A percentile compares a stretch with the other conserved stretches of the same genome.
These are phyloP conservation scores for Sander vitreus DNA, from an alignment of 2,113 vertebrate genomes.

Conservation along the genomic window DNA sequence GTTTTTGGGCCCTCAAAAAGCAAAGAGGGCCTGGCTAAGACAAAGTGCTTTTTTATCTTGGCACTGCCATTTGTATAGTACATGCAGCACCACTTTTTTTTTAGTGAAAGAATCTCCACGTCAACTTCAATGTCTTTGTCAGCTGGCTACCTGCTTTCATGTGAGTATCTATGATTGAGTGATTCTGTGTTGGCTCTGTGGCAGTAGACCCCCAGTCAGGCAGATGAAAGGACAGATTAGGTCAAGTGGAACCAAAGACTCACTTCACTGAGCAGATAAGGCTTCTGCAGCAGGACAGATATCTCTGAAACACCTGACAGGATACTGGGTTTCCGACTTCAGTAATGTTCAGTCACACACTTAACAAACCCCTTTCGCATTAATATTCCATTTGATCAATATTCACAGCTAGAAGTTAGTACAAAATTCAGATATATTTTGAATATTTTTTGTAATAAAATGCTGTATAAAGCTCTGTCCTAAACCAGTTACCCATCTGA, in stretches of 20 bases:
- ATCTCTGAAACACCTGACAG: slow-evolving; percentile 65
- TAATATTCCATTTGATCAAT: neutral
- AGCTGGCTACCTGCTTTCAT: slow-evolving; percentile 3
- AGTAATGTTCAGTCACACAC: neutral
- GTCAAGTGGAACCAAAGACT: slow-evolving; percentile 63
- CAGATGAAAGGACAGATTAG: slow-evolving; percentile 54
- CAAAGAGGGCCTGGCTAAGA: neutral
- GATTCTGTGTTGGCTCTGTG: slow-evolving; percentile 39
- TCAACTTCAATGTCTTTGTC: neutral
- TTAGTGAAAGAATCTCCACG: slow-evolving; percentile 23
- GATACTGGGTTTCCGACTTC: slow-evolving; percentile 35
- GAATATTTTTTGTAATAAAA: neutral
- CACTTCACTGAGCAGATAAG: slow-evolving; percentile 62
- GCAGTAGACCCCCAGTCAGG: slow-evolving; percentile 29
- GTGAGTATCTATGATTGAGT: slow-evolving; percentile 53
- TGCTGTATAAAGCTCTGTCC: neutral
- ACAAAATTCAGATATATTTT: neutral
- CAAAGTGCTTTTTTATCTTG: slow-evolving; percentile 6
- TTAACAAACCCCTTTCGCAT: neutral
- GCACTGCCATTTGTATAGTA: neutral
- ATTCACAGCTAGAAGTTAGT: neutral
- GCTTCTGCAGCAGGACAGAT: slow-evolving; percentile 40
- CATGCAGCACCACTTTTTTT: neutral
- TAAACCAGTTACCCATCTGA: neutral
- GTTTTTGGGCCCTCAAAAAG: neutral